Evolutionary conservation across 1,140 invertebrate species (phyloP).

Genomic region (Seison nebaliae): DNA sequence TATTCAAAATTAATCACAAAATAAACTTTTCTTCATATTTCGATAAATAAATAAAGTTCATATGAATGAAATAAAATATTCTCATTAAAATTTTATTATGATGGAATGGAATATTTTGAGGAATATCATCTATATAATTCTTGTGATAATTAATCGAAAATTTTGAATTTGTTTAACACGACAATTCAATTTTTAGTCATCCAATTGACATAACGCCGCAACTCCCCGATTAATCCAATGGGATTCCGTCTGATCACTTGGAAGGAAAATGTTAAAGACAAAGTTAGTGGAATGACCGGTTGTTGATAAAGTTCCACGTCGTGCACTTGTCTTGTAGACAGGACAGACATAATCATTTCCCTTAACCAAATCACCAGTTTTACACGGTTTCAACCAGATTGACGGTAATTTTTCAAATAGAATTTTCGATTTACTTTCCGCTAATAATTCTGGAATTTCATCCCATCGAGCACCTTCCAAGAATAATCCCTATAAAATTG

Average conservation of each 20-base stretch:
- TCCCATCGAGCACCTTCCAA: conserved; percentile 75
- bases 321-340: conserved; percentile 60
- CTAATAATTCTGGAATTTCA: conserved; percentile 16
- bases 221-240: conserved; percentile 69
- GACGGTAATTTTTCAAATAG: conserved; percentile 20
- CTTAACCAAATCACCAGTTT: conserved; percentile 35
- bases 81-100: no score
- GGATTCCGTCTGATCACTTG: conserved; percentile 36
- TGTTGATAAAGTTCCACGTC: conserved; percentile 54
- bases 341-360: conserved; percentile 45
- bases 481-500: conserved; percentile 72
- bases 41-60: no score
- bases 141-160: no score
- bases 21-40: no score
- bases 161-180: no score
- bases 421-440: conserved; percentile 16
- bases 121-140: no score
- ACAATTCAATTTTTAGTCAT: conserved; percentile 34
- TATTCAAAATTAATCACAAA: no score
- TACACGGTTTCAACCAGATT: conserved; percentile 15
- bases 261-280: conserved; percentile 48
- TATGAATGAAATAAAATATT: no score
- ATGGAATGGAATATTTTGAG: no score
- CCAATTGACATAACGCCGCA: conserved; percentile 49
- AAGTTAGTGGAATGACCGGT: conserved; percentile 82